Conservation (phyloP, 2,797 vertebrate species). For the Nannoperca australis region DNA sequence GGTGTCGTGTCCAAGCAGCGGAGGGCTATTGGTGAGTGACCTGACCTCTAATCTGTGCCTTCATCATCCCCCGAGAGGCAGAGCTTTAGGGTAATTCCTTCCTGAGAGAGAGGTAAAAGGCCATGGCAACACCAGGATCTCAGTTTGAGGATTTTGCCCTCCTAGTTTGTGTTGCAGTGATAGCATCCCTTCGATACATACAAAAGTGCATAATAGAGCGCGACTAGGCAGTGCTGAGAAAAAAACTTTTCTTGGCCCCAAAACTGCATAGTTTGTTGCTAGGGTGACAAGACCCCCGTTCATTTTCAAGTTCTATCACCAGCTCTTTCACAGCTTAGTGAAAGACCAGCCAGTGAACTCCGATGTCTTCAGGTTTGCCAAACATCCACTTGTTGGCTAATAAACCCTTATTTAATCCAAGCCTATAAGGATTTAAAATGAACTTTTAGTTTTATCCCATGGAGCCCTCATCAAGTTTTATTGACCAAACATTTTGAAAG, state of each 20-base stretch:
- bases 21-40: constrained; percentile 75
- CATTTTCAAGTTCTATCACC: constrained; percentile 34
- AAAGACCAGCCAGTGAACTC: constrained; percentile 49
- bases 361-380: constrained; percentile 30
- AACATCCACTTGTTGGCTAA: constrained; percentile 45
- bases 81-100: constrained; percentile 66
- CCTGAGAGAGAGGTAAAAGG: constrained; percentile 76
- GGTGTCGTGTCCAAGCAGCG: constrained; percentile 79
- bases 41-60: constrained; percentile 84
- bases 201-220: constrained; percentile 80
- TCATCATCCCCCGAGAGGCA: constrained; percentile 73
- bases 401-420: constrained; percentile 45
- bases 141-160: constrained; percentile 48
- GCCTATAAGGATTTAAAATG: constrained; percentile 34
- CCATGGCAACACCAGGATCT: constrained; percentile 48
- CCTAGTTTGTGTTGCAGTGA: constrained; percentile 69
- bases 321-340: constrained; percentile 37
- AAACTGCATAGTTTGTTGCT: constrained; percentile 79
- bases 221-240: constrained; percentile 67
- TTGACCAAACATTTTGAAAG: constrained; percentile 65
- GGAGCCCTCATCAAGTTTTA: constrained; percentile 58
- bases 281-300: constrained; percentile 61
- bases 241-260: constrained; percentile 70
- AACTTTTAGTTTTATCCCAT: constrained; percentile 29
- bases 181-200: constrained; percentile 65